phyloP scores from a whole-genome alignment of 2,113 vertebrate genomes.

The Pandion haliaetus region DNA sequence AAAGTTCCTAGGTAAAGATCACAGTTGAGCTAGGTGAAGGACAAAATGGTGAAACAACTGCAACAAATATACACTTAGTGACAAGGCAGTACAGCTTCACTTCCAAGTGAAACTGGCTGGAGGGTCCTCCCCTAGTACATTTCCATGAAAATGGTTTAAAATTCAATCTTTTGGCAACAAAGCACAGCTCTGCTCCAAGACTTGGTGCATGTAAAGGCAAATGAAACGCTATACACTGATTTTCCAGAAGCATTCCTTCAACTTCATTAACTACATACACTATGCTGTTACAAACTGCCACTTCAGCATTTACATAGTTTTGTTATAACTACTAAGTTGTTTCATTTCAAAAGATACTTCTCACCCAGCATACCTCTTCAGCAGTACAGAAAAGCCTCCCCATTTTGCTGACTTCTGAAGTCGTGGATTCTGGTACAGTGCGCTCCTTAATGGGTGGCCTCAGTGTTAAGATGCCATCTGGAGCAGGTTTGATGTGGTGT shows the following conservation, averaged over 20 bases:
- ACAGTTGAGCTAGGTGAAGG: background rate
- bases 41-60: background rate
- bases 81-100: background rate
- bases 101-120: background rate
- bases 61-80: background rate
- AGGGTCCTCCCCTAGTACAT: background rate
- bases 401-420: conserved; percentile 20
- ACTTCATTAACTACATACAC: background rate
- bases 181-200: background rate
- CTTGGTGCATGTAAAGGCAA: background rate
- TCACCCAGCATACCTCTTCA: conserved; percentile 55
- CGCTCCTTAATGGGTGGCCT: background rate
- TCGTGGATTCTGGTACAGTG: background rate
- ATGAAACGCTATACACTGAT: background rate
- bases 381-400: conserved; percentile 53
- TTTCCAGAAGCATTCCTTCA: background rate
- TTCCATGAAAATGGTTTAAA: background rate
- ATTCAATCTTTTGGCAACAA: background rate
- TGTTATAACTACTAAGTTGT: background rate
- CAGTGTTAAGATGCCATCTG: background rate
- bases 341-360: background rate
- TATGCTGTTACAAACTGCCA: background rate
- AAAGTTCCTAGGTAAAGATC: background rate
- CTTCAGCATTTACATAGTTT: background rate
- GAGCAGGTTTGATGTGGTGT: background rate